Evolutionary conservation across 2,113 vertebrate species (phyloP), one percentile per base, ranked within the genome.

Genomic region (Murina feae): DNA sequence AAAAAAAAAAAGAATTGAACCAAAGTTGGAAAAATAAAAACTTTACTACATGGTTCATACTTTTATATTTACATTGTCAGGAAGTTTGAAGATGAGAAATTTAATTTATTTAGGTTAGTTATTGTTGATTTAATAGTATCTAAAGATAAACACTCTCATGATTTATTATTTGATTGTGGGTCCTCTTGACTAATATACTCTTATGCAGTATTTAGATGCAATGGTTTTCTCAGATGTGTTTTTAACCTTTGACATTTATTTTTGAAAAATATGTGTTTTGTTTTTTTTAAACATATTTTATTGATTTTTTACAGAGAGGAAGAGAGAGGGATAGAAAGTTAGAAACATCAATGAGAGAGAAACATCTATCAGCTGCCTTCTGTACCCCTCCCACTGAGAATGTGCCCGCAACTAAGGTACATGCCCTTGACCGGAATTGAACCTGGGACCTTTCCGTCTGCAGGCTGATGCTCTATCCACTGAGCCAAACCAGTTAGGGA

Each of bases 101-200:
- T 84, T 16, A 89, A 89, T 53, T 95, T 94, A 91, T 85, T 80
- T 74, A 89, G 72, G 37, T 79, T 39, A 89, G 6, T 90, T 94
- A 86, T 74, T 25, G 2, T 81, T 63, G 39, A 93, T 86, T 95
- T 55, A 86, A 76, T 89, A 80, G 55, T 47, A 85, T 10, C 6
- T 4, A 63, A 79, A 83, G 17, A 75, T 72, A 76, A 60, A 86
- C 51, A 91, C 90, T 95, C 66, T 63, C 4, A 53, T 28, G 23
- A 66, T 60, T 86, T 60, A 68, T 78, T 95, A 39, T 94, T 94
- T 3, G 18, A 20, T 87, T 81, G 14, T 74, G 13, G 13, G 7
- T 28, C 18, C 49, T 68, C 14, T 89, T 86, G 16, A 72, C 17
- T 58, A 65, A 65, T 32, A 66, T 18, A 69, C 18, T 94, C 12